Base-by-base conservation (phyloP, 2,797 vertebrate species). In the Enteromius fasciolatus region DNA sequence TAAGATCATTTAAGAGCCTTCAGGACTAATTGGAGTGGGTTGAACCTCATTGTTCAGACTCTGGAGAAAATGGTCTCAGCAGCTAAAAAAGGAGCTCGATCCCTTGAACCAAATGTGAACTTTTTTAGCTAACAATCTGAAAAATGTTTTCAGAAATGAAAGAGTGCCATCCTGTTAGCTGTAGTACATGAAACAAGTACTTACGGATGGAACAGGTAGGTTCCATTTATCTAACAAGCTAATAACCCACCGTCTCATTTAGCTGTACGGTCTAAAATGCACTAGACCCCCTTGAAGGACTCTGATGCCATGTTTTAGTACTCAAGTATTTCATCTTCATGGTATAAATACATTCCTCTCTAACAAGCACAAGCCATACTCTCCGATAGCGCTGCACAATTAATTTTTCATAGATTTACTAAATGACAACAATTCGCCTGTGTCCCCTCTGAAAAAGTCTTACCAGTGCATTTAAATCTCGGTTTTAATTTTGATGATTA, bases 31-130 rank as follows among this genome's bases (percentile, higher is more conserved):
- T 50, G 12, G 46, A 74, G 44, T 36, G 79, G 59, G 28, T 54
- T 81, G 31, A 81, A 50, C 18, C 5, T 66, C 20, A 64, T 50
- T 23, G 61, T 48, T 78, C 75, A 77, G 41, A n/a, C 5, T 7
- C 61, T 23, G 61, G 11, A 50, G 23, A 76, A 76, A 28, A 44
- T 44, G 5, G 39, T 63, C 17, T 59, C 17, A 2, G 23, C 4
- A 2, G 12, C 33, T 63, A 20, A 48, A 46, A 17, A 11, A 36
- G 3, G 28, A 39, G 28, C 41, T 23, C 28, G 12, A 50, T 63
- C 0, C 5, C 20, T 72, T 20, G 23, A 72, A 80, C 41, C 20
- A 50, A 46, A 61, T 72, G 17, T 57, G 10, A 70, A 63, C 12
- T 72, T 4, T 12, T 31, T 33, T 50, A 50, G 10, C 25, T 1